Evolutionary conservation across 92 coral and sea anemone genomes (phyloP).

Genomic region (Desmophyllum pertusum): DNA sequence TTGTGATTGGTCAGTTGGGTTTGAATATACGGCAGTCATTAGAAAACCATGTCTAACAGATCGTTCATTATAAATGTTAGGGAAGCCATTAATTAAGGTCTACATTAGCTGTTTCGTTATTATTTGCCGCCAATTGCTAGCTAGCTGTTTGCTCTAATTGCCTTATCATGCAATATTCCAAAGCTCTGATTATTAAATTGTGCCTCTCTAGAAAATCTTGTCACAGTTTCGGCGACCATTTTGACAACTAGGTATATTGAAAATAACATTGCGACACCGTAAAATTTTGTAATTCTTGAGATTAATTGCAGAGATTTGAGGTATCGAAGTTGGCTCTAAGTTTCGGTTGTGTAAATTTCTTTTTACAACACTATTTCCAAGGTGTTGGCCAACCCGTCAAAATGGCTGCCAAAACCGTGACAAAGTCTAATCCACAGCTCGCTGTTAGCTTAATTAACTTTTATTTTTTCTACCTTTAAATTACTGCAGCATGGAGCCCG

Average conservation of each 20-base stretch:
- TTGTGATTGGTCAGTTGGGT: background rate
- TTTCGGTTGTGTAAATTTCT: no score
- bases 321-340: no score
- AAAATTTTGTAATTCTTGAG: background rate
- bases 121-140: background rate
- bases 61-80: background rate
- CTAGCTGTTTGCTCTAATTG: background rate
- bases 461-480: background rate
- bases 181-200: conserved; percentile 1
- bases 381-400: background rate
- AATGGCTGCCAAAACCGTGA: background rate
- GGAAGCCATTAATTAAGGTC: background rate
- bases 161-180: background rate
- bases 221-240: background rate
- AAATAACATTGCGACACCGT: no score
- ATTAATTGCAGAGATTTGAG: background rate
- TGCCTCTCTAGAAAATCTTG: background rate
- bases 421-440: background rate
- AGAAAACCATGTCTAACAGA: no score
- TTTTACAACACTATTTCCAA: no score
- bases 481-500: background rate
- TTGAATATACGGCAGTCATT: no score
- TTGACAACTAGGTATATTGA: background rate
- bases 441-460: background rate
- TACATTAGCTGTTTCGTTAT: background rate